Conservation (phyloP, 30 jellyfish, hydroid and myxozoan species). For the Hydractinia symbiolongicarpus region DNA sequence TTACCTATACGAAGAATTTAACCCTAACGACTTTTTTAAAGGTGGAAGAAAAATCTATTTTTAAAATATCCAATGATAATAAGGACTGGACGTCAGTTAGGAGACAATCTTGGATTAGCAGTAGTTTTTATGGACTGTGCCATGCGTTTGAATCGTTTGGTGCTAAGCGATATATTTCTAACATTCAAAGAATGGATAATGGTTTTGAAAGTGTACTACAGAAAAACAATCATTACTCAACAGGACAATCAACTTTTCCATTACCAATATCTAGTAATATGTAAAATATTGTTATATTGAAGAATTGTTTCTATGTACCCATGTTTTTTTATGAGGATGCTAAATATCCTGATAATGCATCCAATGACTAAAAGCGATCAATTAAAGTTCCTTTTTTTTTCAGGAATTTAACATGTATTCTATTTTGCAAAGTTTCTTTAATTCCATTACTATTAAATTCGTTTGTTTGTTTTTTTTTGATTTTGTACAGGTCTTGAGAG, state of each 20-base stretch:
- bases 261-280: conserved; percentile 5
- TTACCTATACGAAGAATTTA: conserved; percentile 23
- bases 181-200: conserved; percentile 19
- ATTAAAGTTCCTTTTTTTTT: too few species aligned
- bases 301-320: too few species aligned
- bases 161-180: conserved; percentile 13
- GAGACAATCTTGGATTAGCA: conserved; percentile 29
- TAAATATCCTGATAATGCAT: too few species aligned
- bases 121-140: conserved; percentile 18
- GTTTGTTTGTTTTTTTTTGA: too few species aligned
- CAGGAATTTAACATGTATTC: too few species aligned
- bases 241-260: not conserved
- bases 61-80: conserved; percentile 11
- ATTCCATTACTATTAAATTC: too few species aligned
- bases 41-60: conserved; percentile 25
- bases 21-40: not conserved
- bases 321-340: too few species aligned
- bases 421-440: too few species aligned
- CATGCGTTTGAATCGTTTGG: conserved; percentile 34
- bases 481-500: too few species aligned
- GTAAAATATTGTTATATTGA: not conserved
- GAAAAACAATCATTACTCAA: not conserved
- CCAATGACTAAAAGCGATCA: too few species aligned
- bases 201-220: conserved; percentile 19
- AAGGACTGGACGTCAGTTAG: conserved; percentile 8